Base-by-base conservation (phyloP, 2,113 vertebrate species). In the Stictonetta naevosa region DNA sequence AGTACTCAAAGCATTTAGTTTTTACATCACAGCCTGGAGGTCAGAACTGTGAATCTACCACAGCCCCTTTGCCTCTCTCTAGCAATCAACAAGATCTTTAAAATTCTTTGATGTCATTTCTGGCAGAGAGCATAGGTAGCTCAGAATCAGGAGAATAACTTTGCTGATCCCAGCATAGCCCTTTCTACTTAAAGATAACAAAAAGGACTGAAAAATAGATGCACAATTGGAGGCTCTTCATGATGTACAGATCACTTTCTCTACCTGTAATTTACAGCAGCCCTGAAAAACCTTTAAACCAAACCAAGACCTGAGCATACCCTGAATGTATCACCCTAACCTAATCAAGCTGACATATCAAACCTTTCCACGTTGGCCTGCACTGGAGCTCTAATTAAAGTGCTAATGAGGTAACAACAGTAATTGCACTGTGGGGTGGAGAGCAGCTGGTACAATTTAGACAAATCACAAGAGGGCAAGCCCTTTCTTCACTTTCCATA, bases 171-270 rank as follows among this genome's bases (percentile, higher is more conserved):
- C 40, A 56, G 21, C 92, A 44, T 7, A 76, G 15, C 40, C 33
- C 18, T 88, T 67, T 25, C 29, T 74, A 8, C 5, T 60, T 66
- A 85, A 62, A 83, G 48, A 62, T 44, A 42, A 19, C 62, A 44
- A 7, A 82, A 23, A 92, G 10, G 34, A 25, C 4, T 36, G 34
- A 25, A 62, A 60, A 31, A 10, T 13, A 2, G 28, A 69, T 19
- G 6, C 38, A 1, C 1, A 26, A 22, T 2, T 86, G 46, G 10
- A 62, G 22, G 15, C 34, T 78, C 22, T 75, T 63, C 72, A 4
- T 56, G 0, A 4, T 56, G 0, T 68, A 6, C 2, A 38, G 34
- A 14, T 59, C 40, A 23, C 74, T 66, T 2, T n/a, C n/a, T 46
- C 53, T 86, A 26, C 18, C 17, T 59, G 31, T 55, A 34, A 81